A percentile compares a stretch with the other conserved stretches of the same genome.
These are phyloP conservation scores for Drosophila bocqueti DNA, from an alignment of 1,140 invertebrate genomes.

Conservation along the genomic window DNA sequence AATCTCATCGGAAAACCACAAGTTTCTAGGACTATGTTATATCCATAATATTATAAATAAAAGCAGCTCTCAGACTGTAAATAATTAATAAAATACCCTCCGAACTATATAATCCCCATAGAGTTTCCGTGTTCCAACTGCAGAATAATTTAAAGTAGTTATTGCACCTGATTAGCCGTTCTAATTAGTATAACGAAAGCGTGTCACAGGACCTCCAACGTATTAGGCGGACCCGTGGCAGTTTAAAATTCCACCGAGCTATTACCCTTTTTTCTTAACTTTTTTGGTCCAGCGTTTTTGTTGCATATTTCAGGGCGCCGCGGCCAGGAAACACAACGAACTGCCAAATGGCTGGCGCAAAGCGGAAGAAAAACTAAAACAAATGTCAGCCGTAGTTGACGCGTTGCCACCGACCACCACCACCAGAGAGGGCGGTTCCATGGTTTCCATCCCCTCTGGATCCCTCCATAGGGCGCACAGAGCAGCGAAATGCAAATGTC, in stretches of 20 bases:
- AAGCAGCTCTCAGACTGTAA: not conserved
- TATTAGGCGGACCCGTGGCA: slow-evolving; percentile 63
- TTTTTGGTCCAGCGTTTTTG: slow-evolving; percentile 40
- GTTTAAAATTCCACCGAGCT: slow-evolving; percentile 68
- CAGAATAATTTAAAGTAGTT: not conserved
- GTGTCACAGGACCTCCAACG: slow-evolving; percentile 43
- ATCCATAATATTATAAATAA: too few species aligned
- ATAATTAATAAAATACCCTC: not conserved
- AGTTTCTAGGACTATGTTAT: not conserved
- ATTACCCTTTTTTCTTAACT: slow-evolving; percentile 1
- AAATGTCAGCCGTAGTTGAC: slow-evolving; percentile 83
- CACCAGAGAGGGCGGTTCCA: slow-evolving; percentile 32
- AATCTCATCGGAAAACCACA: not conserved
- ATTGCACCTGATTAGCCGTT: not conserved
- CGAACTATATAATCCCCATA: not conserved
- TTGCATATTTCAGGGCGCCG: slow-evolving; percentile 64
- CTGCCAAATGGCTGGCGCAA: slow-evolving; percentile 81
- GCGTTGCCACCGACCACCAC: slow-evolving; percentile 67
- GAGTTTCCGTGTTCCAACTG: too few species aligned
- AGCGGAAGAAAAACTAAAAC: slow-evolving; percentile 84
- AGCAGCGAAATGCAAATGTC: slow-evolving; percentile 82
- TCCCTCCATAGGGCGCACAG: slow-evolving; percentile 11
- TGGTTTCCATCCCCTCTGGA: not conserved
- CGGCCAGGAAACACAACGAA: slow-evolving; percentile 69
- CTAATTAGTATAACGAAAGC: slow-evolving; percentile 10